phyloP scores from a whole-genome alignment of 2,113 vertebrate genomes.

The Serinus canaria region DNA sequence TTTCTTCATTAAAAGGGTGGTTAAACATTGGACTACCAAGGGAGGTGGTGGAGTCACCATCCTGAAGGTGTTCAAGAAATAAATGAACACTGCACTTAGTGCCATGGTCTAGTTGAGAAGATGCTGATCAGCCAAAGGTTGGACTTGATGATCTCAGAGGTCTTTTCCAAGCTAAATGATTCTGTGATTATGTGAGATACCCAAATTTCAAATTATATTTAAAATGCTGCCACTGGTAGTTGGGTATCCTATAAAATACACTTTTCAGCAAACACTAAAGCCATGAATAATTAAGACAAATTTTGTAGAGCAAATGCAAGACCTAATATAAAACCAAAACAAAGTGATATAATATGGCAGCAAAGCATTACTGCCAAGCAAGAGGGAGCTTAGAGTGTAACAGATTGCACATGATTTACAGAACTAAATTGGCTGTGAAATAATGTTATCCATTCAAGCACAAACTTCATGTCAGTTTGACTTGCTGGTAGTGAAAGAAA shows the following conservation, averaged over 20 bases:
- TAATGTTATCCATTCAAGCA: conserved; percentile 44
- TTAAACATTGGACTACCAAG: neutral
- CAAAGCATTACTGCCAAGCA: neutral
- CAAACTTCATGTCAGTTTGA: neutral
- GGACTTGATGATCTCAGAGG: neutral
- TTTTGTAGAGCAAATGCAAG: neutral
- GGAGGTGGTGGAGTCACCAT: neutral
- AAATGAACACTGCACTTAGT: neutral
- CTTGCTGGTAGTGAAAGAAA: neutral
- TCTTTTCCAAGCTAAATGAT: neutral
- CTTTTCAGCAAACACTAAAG: neutral
- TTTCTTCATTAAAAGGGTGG: neutral
- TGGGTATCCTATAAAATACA: neutral
- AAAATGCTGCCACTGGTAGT: neutral
- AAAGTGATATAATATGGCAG: neutral
- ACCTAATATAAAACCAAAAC: neutral
- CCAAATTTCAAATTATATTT: neutral
- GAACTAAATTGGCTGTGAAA: conserved; percentile 64
- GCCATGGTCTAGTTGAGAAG: neutral
- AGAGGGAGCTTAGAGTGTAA: conserved; percentile 9
- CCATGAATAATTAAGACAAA: conserved; percentile 12
- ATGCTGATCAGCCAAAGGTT: neutral
- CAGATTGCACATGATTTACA: conserved; percentile 23
- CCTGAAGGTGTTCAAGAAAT: neutral
- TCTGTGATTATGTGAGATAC: neutral